Conservation (phyloP, 30 jellyfish, hydroid and myxozoan genomes). For the Aurelia sp. region DNA sequence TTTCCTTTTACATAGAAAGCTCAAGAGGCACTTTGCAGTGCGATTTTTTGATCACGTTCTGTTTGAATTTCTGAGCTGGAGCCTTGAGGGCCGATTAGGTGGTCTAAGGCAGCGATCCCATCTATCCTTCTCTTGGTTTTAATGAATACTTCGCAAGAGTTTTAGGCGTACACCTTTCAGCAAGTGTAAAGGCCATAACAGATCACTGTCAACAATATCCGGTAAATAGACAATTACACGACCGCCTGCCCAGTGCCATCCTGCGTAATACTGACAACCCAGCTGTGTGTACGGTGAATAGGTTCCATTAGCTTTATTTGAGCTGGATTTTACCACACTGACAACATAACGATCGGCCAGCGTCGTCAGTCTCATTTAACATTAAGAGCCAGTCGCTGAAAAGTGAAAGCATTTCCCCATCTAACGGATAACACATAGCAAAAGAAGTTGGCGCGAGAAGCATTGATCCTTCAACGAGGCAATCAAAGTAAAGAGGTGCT, state of each 20-base stretch:
- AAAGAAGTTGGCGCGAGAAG: not conserved
- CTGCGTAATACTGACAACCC: conserved; percentile 56
- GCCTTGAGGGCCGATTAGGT: conserved; percentile 43
- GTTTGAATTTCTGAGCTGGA: conserved; percentile 1
- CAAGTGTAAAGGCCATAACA: conserved; percentile 45
- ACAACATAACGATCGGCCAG: conserved; percentile 41
- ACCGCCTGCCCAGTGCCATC: conserved; percentile 70
- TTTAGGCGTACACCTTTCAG: conserved; percentile 70
- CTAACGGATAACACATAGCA: not conserved
- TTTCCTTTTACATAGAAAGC: conserved; percentile 2
- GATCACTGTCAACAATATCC: conserved; percentile 83
- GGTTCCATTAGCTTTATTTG: conserved; percentile 78
- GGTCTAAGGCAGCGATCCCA: conserved; percentile 21
- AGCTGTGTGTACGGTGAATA: conserved; percentile 64
- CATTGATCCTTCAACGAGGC: conserved; percentile 38
- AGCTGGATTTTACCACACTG: conserved; percentile 66
- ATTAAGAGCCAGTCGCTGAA: not conserved
- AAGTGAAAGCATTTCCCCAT: not conserved
- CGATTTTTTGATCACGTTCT: conserved; percentile 4
- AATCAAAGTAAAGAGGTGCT: conserved; percentile 54
- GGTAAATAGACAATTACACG: conserved; percentile 51
- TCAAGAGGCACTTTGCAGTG: conserved; percentile 1
- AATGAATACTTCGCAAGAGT: conserved; percentile 38
- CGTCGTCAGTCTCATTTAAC: no score
- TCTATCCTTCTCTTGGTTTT: conserved; percentile 56